Evolutionary conservation across 1,140 invertebrate species (phyloP).

Genomic region (Euura lappo): DNA sequence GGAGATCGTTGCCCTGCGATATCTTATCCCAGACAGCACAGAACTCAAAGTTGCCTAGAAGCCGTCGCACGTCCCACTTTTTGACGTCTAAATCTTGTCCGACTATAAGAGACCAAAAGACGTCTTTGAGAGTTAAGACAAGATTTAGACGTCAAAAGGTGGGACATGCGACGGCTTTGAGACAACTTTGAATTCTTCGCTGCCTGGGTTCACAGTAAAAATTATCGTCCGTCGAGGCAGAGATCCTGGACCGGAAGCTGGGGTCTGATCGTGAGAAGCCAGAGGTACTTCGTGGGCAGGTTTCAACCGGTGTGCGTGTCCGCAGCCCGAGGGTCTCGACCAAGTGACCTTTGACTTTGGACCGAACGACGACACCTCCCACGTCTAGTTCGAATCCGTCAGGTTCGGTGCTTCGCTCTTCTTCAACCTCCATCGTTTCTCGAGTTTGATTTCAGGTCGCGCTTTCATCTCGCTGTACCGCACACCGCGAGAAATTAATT

Average conservation of each 20-base stretch:
- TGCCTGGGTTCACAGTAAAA: too few relatives aligned
- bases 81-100: too few relatives aligned
- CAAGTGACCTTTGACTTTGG: slow-evolving; percentile 11
- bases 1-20: too few relatives aligned
- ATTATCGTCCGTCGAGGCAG: too few relatives aligned
- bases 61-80: too few relatives aligned
- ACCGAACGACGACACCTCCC: slow-evolving; percentile 8
- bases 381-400: not conserved
- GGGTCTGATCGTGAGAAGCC: not conserved
- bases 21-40: too few relatives aligned
- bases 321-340: not conserved
- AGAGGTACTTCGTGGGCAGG: not conserved
- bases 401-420: not conserved
- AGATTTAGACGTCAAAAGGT: too few relatives aligned
- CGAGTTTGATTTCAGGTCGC: not conserved
- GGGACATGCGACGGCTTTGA: too few relatives aligned
- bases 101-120: too few relatives aligned
- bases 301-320: not conserved
- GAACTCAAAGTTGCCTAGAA: too few relatives aligned
- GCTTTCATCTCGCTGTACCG: not conserved
- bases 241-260: not conserved
- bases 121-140: too few relatives aligned
- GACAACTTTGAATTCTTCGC: too few relatives aligned
- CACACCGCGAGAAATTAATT: not conserved
- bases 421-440: slow-evolving; percentile 4